phyloP scores from a whole-genome alignment of 1,140 invertebrate genomes.

The Scaptodrosophila lebanonensis region DNA sequence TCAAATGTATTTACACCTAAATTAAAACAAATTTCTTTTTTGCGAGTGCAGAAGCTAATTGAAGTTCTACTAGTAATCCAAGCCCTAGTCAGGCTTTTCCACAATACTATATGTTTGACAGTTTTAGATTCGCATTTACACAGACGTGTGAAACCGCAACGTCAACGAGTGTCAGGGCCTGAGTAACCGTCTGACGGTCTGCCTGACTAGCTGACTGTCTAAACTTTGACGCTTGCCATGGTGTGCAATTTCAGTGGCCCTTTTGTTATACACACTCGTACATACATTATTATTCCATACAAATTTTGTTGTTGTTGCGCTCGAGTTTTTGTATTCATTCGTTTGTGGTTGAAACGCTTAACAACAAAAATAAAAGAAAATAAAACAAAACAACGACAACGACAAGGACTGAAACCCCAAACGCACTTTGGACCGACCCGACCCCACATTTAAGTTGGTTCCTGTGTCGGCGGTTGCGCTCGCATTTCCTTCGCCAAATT shows the following conservation, averaged over 20 bases:
- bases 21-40: too few relatives aligned
- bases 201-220: conserved; percentile 21
- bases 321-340: conserved; percentile 11
- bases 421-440: conserved; percentile 9
- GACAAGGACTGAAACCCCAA: conserved; percentile 14
- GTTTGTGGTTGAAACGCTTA: conserved; percentile 58
- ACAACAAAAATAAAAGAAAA: conserved; percentile 9
- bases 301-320: conserved; percentile 33
- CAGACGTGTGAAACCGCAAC: conserved; percentile 71
- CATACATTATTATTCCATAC: conserved; percentile 7
- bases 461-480: conserved; percentile 54
- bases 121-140: conserved; percentile 38
- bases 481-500: conserved; percentile 55
- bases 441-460: conserved; percentile 56
- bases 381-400: not conserved
- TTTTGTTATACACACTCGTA: conserved; percentile 3
- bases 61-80: conserved; percentile 10
- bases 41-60: too few relatives aligned
- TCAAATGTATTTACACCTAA: too few relatives aligned
- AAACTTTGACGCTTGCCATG: conserved; percentile 44
- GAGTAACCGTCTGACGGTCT: conserved; percentile 10
- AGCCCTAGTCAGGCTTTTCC: too few relatives aligned
- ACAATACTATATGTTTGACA: not conserved
- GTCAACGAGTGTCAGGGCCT: conserved; percentile 43
- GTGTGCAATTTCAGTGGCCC: conserved; percentile 58